Evolutionary conservation across 2,888 invertebrate genomes (phyloP).

Genomic region (Baccha elongata): DNA sequence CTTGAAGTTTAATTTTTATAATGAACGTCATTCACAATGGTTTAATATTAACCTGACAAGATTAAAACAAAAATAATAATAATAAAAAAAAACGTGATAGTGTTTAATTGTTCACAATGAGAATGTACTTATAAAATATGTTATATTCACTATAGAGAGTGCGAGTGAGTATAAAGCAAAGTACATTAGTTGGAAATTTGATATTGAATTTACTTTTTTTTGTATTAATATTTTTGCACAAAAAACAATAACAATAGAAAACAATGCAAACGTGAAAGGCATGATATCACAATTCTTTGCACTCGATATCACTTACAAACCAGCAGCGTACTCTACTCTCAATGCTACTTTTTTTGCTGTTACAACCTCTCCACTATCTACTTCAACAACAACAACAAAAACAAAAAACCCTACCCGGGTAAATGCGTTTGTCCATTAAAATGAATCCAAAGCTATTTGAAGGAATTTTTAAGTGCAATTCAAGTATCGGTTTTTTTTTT

Average conservation of each 20-base stretch:
- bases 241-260: slow-evolving; percentile 40
- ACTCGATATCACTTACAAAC: slow-evolving; percentile 55
- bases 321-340: not conserved
- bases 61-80: slow-evolving; percentile 12
- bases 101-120: slow-evolving; percentile 38
- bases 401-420: slow-evolving; percentile 2
- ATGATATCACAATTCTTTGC: slow-evolving; percentile 39
- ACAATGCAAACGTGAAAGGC: slow-evolving; percentile 57
- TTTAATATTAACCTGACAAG: slow-evolving; percentile 1
- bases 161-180: slow-evolving; percentile 23
- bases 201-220: slow-evolving; percentile 40
- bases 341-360: not conserved
- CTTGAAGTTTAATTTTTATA: not conserved
- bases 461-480: slow-evolving; percentile 11
- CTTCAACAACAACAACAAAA: not conserved
- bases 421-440: slow-evolving; percentile 19
- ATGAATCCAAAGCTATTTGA: not conserved
- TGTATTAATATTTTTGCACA: not conserved
- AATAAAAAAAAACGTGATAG: slow-evolving; percentile 39
- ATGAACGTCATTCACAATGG: slow-evolving; percentile 15
- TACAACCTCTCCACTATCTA: slow-evolving; percentile 3
- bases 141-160: not conserved
- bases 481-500: slow-evolving; percentile 9
- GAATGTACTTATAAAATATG: slow-evolving; percentile 12
- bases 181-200: slow-evolving; percentile 54